Base-by-base conservation (phyloP, 1,140 invertebrate genomes). In the Campoletis sonorensis region DNA sequence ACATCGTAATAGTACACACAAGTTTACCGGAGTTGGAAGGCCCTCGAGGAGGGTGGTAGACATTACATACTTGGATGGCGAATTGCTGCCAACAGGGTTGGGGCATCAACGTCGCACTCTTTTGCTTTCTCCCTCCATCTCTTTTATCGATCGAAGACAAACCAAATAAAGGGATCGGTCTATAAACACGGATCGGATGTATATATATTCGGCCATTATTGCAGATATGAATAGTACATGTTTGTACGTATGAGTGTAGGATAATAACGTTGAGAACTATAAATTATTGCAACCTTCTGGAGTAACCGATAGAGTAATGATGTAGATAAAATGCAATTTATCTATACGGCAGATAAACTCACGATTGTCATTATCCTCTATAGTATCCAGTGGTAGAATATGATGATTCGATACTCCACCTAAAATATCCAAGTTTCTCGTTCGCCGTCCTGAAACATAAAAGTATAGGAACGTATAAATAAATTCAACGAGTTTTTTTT, bases 361-460 rank as follows among this genome's bases (percentile, higher is more conserved):
- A 89, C 87, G 83, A 82, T 85, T 87, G 79, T 83, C 86, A 81
- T 85, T 85, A 21, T 88, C 86, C 26, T 88, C 86, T 1, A 40
- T 81, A 8, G 80, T 78, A 51, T 84, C 83, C 21, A 84, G 61
- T 26, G 80, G 67, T 23, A 81, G 80, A 75, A 84, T 68, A 83
- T 89, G 89, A 86, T 89, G 87, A 79, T 80, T 86, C 76, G 85
- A 84, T 68, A 82, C 82, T 49, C 87, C 86, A 45, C 85, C 88
- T 70, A 86, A 81, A 76, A 89, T 86, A 33, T 90, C 85, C 79
- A 87, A 83, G 84, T 89, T 89, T 81, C 87, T 86, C 81, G 85
- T 82, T 81, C 86, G 87, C 64, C 89, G 89, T 85, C 89, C 90
- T 91, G 79, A 0, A 85, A 82, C 21, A 80, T 18, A 81, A 37